These are phyloP conservation scores for Brachyhypopomus occidentalis DNA, from an alignment of 2,113 vertebrate species.

Conservation along the genomic window DNA sequence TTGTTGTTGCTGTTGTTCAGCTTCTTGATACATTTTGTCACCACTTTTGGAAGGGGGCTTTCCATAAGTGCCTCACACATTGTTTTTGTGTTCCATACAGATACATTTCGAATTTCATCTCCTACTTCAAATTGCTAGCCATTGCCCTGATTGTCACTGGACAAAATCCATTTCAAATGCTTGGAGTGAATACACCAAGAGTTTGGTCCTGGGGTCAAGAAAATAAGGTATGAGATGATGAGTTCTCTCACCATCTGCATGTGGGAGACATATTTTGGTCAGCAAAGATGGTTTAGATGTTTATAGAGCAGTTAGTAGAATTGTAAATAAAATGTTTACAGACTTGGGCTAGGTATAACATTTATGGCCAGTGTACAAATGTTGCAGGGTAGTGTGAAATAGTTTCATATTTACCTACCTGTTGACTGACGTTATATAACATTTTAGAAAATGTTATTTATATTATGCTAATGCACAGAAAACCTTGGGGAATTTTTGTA, in stretches of 20 bases:
- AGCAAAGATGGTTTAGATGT: no score
- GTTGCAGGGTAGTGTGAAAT: no score
- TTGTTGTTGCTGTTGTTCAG: no score
- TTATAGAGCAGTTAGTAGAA: not conserved
- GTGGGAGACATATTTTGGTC: no score
- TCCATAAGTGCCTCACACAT: no score
- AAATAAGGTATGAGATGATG: conserved; percentile 70
- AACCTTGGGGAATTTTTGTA: not conserved
- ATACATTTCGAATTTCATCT: conserved; percentile 68
- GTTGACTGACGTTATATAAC: no score
- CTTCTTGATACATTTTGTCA: no score
- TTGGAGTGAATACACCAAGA: conserved; percentile 66
- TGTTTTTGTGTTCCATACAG: conserved; percentile 44
- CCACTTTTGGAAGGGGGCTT: not conserved
- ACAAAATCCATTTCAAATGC: conserved; percentile 72
- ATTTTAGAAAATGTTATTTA: not conserved
- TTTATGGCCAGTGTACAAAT: no score
- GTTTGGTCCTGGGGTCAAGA: conserved; percentile 78
- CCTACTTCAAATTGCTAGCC: conserved; percentile 74
- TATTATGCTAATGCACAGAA: not conserved
- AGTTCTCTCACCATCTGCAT: no score
- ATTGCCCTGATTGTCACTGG: conserved; percentile 73
- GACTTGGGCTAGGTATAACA: no score
- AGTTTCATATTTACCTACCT: no score
- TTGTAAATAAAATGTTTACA: not conserved